phyloP scores from a whole-genome alignment of 1,140 invertebrate species.

The Tetraneura akinire region DNA sequence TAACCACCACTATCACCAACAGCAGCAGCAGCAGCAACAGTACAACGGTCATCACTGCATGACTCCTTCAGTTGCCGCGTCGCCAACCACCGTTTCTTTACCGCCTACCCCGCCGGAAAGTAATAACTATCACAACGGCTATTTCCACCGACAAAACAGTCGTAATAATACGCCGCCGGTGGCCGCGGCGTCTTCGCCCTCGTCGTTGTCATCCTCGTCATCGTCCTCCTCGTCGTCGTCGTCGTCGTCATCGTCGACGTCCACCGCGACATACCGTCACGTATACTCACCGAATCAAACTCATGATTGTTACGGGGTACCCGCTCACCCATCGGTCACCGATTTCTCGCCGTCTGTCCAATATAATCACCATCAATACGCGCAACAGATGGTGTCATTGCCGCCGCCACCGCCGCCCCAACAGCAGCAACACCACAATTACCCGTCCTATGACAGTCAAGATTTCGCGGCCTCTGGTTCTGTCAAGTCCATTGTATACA shows the following conservation, averaged over 20 bases:
- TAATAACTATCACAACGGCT: not conserved
- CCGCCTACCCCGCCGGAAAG: not conserved
- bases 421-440: not conserved
- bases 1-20: not conserved
- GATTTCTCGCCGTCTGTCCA: not conserved
- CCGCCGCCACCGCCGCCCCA: not conserved
- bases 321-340: conserved; percentile 27
- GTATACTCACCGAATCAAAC: not conserved
- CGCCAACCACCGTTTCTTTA: not conserved
- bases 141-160: not conserved
- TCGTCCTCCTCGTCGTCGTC: not conserved
- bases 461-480: not conserved
- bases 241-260: not conserved
- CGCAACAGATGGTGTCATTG: not conserved
- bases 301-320: conserved; percentile 28
- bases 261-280: not conserved
- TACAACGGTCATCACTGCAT: not conserved
- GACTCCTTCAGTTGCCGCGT: not conserved
- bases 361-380: not conserved
- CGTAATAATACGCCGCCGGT: not conserved
- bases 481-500: not conserved
- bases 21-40: not conserved
- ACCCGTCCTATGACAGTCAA: not conserved
- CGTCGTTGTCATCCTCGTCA: not conserved
- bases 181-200: not conserved